Base-by-base conservation (phyloP, 2,113 vertebrate genomes). In the Saccopteryx bilineata region DNA sequence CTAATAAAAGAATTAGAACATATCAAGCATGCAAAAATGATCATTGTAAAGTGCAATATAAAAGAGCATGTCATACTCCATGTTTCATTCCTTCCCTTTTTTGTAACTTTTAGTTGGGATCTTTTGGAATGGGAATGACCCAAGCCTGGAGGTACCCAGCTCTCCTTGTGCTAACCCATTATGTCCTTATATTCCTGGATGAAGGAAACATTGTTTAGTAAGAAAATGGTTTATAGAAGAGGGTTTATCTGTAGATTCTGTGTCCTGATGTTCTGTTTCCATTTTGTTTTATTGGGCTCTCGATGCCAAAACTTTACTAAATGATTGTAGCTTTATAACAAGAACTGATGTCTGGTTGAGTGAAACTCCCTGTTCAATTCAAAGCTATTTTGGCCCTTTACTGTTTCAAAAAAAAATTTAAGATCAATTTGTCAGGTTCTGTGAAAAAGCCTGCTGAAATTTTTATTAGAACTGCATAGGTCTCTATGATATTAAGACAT, bases 401-500 rank as follows among this genome's bases (percentile, higher is more conserved):
- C 24, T 60, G 8, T 58, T 89, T 10, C 23, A 10, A 46, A 46
- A 46, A 46, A 31, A 69, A n/a, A 56, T 71, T 17, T 83, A 90
- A 48, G 28, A 10, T 85, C 33, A 80, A 23, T 17, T 85, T 75
- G 28, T 80, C 58, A 80, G 61, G 8, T 74, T 86, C 48, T 80
- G 13, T 72, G 65, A 66, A 93, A 79, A 80, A 46, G 21, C 7
- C 39, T 60, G 24, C 58, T 82, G 63, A 69, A 23, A 71, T 31
- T 95, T 95, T 93, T 2, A 58, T 79, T 65, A 63, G 56, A 50
- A 31, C 66, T 58, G 13, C 28, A 23, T 72, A 39, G 10, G 8
- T 74, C 33, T 95, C 90, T 71, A 89, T 84, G 60, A 92, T 23
- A 76, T 68, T 6, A 19, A 60, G 46, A 69, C 69, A 75, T n/a